phyloP scores from a whole-genome alignment of 2,113 vertebrate species.

The Tragelaphus imberbis region DNA sequence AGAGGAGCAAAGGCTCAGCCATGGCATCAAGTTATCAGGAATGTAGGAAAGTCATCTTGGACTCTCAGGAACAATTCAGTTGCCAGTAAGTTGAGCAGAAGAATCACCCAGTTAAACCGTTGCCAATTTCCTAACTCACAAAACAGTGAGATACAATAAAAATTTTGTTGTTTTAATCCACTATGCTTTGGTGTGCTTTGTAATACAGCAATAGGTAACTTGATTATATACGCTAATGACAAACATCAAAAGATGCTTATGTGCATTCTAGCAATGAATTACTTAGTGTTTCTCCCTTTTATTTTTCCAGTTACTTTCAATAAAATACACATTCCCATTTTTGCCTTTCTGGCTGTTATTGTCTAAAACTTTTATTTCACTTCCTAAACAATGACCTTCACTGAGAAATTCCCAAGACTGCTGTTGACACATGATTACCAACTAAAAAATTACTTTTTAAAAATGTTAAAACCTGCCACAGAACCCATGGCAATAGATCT shows the following conservation, averaged over 20 bases:
- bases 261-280: background rate
- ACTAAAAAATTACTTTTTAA: background rate
- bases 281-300: background rate
- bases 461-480: background rate
- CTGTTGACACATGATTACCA: background rate
- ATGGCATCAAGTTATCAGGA: background rate
- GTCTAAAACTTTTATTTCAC: conserved; percentile 8
- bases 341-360: background rate
- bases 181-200: background rate
- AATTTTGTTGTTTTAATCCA: background rate
- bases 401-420: background rate
- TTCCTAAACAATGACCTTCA: background rate
- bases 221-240: background rate
- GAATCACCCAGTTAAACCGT: background rate
- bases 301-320: background rate
- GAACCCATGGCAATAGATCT: background rate
- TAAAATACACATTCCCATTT: background rate
- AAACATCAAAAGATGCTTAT: background rate
- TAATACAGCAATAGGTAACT: background rate
- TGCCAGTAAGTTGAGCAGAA: background rate
- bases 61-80: background rate
- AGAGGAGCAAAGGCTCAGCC: background rate
- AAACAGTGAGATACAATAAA: background rate
- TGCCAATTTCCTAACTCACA: background rate
- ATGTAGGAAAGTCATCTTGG: background rate